These are phyloP conservation scores for Mustelus asterias DNA, from an alignment of 2,113 vertebrate species.

Conservation along the genomic window DNA sequence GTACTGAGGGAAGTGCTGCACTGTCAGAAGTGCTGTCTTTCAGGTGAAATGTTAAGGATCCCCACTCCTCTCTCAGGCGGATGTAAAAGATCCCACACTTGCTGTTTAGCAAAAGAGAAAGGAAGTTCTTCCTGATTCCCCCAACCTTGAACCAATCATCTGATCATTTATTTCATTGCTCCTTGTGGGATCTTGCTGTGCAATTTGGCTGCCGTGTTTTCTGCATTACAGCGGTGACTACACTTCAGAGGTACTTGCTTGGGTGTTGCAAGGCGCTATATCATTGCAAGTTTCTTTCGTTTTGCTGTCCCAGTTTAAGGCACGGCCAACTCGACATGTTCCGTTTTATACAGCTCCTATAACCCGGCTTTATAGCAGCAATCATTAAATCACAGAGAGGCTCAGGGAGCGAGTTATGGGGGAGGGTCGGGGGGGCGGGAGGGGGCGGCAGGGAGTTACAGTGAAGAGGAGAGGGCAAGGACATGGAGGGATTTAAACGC, in stretches of 20 bases:
- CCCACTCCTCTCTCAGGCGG: neutral
- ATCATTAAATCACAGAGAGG: too few species aligned
- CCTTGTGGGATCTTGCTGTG: neutral
- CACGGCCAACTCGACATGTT: too few species aligned
- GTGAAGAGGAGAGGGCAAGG: neutral
- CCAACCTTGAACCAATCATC: neutral
- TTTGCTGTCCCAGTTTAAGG: too few species aligned
- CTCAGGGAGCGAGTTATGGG: too few species aligned
- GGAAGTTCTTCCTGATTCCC: neutral
- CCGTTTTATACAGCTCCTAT: too few species aligned
- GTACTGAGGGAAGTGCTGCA: too few species aligned
- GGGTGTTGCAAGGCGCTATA: too few species aligned
- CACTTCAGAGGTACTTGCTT: neutral
- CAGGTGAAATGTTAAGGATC: neutral
- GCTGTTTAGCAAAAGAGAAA: neutral
- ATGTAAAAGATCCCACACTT: neutral
- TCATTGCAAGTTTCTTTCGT: too few species aligned
- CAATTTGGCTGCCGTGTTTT: neutral
- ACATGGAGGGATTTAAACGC: neutral
- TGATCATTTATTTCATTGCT: neutral
- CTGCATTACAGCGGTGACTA: neutral
- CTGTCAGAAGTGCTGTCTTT: too few species aligned
- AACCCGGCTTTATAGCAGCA: too few species aligned
- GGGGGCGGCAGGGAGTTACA: neutral
- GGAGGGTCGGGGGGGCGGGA: too few species aligned